Evolutionary conservation across 2,888 invertebrate genomes (phyloP), one percentile per base, ranked within the genome.

Genomic region (Trachelus tabidus): DNA sequence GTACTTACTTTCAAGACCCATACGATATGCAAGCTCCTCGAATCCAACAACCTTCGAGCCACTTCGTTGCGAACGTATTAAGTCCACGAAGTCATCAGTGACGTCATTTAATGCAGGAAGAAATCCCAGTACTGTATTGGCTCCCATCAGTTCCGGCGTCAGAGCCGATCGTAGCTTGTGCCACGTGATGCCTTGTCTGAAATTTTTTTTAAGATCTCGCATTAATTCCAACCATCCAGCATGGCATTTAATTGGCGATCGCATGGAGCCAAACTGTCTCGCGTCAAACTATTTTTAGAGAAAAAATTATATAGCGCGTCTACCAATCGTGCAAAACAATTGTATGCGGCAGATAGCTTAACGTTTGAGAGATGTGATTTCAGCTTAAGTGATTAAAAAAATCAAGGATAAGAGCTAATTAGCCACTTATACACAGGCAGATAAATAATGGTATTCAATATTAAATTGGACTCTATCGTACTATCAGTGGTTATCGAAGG

Each of bases 131-230:
- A 97, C 94, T 0, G 96, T 96, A 84, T 94, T 94, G 0, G 95
- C 95, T 83, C 96, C 97, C 68, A 95, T 96, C 83, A 97, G 92
- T 87, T 95, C 95, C 3, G 95, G 93, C 0, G 97, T 97, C 76
- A 97, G 93, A 78, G 95, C 94, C 12, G 94, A 93, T 34, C 97
- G 94, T 11, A 97, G 92, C 82, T 94, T 94, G 81, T 95, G 94
- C 97, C 97, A 97, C 81, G 94, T 94, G 85, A 95, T 94, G 11
- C 97, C 97, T 93, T 95, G 95, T 89, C 96, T 95, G 90, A 6
- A 84, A 68, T 79, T 81, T 76, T 79, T 79, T 31, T 34, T 69
- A 80, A 81, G 77, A 79, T 76, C 79, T 71, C 71, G 12, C 12
- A 6, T 34, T 31, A 4, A 71, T 71, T 69, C n/a, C 23, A 9